phyloP scores from a whole-genome alignment of 1,140 invertebrate species.

The Drosophila orena region DNA sequence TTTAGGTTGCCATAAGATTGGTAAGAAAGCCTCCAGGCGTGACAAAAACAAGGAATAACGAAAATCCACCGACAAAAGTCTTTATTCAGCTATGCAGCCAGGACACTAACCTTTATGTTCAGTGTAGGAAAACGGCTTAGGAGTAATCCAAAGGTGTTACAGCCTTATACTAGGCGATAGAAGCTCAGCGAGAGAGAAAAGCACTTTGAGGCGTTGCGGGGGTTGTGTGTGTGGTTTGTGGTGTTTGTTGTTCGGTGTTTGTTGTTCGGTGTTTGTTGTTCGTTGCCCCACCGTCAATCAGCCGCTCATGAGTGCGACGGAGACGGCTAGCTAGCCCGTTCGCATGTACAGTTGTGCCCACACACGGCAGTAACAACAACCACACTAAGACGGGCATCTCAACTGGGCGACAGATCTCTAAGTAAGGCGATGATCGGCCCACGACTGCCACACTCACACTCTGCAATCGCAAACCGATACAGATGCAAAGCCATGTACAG shows the following conservation, averaged over 20 bases:
- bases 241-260: slow-evolving; percentile 22
- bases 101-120: background rate
- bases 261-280: slow-evolving; percentile 41
- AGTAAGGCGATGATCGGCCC: slow-evolving; percentile 80
- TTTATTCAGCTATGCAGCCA: too few species aligned
- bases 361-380: slow-evolving; percentile 52
- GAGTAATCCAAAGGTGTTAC: slow-evolving; percentile 61
- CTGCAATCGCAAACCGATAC: slow-evolving; percentile 18
- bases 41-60: too few species aligned
- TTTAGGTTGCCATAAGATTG: too few species aligned
- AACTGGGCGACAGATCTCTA: slow-evolving; percentile 79
- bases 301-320: slow-evolving; percentile 38
- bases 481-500: slow-evolving; percentile 10
- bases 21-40: too few species aligned
- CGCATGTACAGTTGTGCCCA: slow-evolving; percentile 76
- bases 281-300: slow-evolving; percentile 23
- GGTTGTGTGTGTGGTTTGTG: slow-evolving; percentile 43
- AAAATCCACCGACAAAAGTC: too few species aligned
- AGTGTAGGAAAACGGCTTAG: slow-evolving; percentile 28
- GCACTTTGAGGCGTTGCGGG: slow-evolving; percentile 58
- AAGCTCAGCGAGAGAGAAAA: slow-evolving; percentile 58
- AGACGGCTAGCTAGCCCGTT: slow-evolving; percentile 57
- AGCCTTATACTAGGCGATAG: slow-evolving; percentile 49
- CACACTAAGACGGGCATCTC: slow-evolving; percentile 41
- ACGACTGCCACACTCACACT: slow-evolving; percentile 50